phyloP scores from a whole-genome alignment of 2,888 invertebrate species.

The Lymantria monacha region DNA sequence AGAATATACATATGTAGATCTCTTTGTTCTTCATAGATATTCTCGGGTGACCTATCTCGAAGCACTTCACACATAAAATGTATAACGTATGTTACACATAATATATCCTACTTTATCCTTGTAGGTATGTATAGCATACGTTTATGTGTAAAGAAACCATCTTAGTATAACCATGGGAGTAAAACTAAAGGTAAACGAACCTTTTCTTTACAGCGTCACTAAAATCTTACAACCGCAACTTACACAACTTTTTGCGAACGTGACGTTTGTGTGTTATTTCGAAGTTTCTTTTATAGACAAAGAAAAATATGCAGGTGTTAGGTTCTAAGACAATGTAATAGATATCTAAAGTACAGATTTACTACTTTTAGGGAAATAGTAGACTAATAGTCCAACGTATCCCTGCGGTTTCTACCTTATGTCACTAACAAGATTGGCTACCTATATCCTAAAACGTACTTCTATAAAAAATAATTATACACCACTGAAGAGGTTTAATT shows the following conservation, averaged over 20 bases:
- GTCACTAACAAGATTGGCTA: too few species aligned
- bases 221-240: slow-evolving; percentile 54
- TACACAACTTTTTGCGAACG: slow-evolving; percentile 32
- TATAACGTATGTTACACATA: neutral
- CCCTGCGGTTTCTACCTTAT: too few species aligned
- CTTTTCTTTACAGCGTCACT: slow-evolving; percentile 56
- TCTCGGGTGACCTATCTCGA: neutral
- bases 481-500: too few species aligned
- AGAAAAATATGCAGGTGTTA: slow-evolving; percentile 14
- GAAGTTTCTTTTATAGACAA: slow-evolving; percentile 22
- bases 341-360: too few species aligned
- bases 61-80: neutral
- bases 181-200: slow-evolving; percentile 45
- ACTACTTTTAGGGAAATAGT: too few species aligned
- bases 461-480: too few species aligned
- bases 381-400: too few species aligned
- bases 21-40: too few species aligned
- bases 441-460: too few species aligned
- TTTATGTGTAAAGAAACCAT: slow-evolving; percentile 22
- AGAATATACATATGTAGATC: too few species aligned
- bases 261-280: slow-evolving; percentile 19
- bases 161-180: slow-evolving; percentile 25
- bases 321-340: slow-evolving; percentile 1
- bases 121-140: slow-evolving; percentile 7
- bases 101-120: neutral